Conservation (phyloP, 2,888 invertebrate genomes). For the Agrypnus murinus region DNA sequence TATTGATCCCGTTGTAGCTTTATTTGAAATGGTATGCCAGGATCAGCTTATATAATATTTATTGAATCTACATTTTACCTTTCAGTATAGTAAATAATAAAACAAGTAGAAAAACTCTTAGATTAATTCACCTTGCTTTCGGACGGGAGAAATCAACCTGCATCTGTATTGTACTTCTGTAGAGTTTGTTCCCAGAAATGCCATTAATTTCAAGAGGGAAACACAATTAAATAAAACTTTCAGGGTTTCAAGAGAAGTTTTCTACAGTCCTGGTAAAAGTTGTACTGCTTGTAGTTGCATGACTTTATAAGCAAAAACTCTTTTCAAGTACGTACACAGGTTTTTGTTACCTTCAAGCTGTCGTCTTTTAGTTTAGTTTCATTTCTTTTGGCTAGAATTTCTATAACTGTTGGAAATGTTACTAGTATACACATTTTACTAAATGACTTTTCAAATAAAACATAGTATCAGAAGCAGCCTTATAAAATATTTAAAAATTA, state of each 20-base stretch:
- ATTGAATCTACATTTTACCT: too few relatives aligned
- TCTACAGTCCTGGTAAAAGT: background rate
- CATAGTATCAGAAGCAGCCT: too few relatives aligned
- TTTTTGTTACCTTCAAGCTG: constrained; percentile 7
- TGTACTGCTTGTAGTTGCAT: background rate
- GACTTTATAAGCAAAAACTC: background rate
- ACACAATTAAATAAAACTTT: constrained; percentile 24
- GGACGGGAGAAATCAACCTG: background rate
- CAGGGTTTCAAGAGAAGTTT: constrained; percentile 14
- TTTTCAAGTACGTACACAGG: background rate
- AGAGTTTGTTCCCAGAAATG: constrained; percentile 12
- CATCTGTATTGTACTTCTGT: background rate
- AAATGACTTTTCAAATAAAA: too few relatives aligned
- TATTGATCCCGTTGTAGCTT: background rate
- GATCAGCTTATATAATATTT: too few relatives aligned
- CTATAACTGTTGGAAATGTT: too few relatives aligned
- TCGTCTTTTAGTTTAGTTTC: background rate
- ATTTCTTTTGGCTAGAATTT: too few relatives aligned
- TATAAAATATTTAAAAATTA: too few relatives aligned
- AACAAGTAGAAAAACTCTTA: too few relatives aligned
- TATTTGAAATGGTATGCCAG: too few relatives aligned
- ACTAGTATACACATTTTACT: too few relatives aligned
- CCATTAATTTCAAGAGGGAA: constrained; percentile 11
- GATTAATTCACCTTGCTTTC: too few relatives aligned
- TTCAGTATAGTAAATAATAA: too few relatives aligned